Percentiles rank a stretch among this genome's conserved stretches.
These are phyloP conservation scores for Dendrocincla tyrannina DNA, from an alignment of 2,797 vertebrate species.

Conservation along the genomic window DNA sequence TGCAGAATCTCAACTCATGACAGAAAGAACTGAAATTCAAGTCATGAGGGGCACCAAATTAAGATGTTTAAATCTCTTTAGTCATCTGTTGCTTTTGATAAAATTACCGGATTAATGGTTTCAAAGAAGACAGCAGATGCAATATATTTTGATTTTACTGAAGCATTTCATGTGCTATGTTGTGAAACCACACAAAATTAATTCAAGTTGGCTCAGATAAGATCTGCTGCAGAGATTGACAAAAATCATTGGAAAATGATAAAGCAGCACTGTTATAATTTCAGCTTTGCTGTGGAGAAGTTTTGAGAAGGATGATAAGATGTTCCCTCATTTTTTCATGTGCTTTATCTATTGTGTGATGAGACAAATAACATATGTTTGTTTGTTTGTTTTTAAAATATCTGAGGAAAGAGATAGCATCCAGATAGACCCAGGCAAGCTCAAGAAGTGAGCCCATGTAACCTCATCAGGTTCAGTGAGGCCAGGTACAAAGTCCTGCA, in stretches of 20 bases:
- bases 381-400: too few relatives aligned
- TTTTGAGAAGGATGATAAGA: not conserved
- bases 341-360: not conserved
- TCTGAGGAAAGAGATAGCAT: not conserved
- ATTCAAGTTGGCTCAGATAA: not conserved
- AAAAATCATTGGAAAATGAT: not conserved
- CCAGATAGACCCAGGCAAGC: not conserved
- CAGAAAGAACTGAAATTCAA: not conserved
- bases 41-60: not conserved
- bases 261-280: not conserved
- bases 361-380: not conserved
- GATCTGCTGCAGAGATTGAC: not conserved
- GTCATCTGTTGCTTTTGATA: not conserved
- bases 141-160: conserved; percentile 1
- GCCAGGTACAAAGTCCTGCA: not conserved
- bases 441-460: not conserved
- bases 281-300: not conserved
- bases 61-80: not conserved
- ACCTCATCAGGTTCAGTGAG: not conserved
- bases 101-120: not conserved
- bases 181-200: not conserved
- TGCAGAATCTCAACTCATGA: not conserved
- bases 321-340: not conserved
- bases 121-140: not conserved
- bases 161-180: not conserved